Percentiles rank a stretch among this genome's conserved stretches.
These are phyloP conservation scores for Palythoa caribaeorum DNA, from an alignment of 92 coral and sea anemone species.

Conservation along the genomic window DNA sequence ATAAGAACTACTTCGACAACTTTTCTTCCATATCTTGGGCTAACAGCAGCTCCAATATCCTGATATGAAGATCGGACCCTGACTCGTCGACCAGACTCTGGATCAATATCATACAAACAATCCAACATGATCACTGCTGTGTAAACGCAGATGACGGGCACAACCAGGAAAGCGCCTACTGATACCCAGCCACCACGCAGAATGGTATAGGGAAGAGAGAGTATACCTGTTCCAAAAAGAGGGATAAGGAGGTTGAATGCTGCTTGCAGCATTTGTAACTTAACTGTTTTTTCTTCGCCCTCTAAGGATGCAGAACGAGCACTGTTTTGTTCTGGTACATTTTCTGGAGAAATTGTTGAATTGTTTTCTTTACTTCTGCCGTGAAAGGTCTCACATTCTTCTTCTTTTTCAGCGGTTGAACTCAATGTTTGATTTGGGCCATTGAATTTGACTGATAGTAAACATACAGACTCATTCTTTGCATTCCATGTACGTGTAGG, in stretches of 20 bases:
- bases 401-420: background rate
- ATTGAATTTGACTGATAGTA: background rate
- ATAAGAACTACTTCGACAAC: background rate
- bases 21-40: slow-evolving; percentile 28
- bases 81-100: slow-evolving; percentile 11
- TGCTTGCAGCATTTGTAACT: background rate
- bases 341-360: background rate
- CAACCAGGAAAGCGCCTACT: background rate
- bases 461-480: background rate
- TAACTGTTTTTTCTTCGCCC: background rate
- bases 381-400: background rate
- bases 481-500: background rate
- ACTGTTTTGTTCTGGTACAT: background rate
- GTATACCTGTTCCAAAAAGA: slow-evolving; percentile 17
- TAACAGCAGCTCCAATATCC: slow-evolving; percentile 24
- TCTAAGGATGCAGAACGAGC: background rate
- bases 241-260: slow-evolving; percentile 25
- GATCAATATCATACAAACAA: slow-evolving; percentile 25
- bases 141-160: slow-evolving; percentile 12
- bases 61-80: slow-evolving; percentile 17
- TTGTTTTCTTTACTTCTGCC: background rate
- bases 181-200: slow-evolving; percentile 26
- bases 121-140: slow-evolving; percentile 16
- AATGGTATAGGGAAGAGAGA: slow-evolving; percentile 28
- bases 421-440: background rate